Percentiles rank a stretch among this genome's conserved stretches.
Conservation (phyloP, 2,113 vertebrate species). For the Macquaria australasica region DNA sequence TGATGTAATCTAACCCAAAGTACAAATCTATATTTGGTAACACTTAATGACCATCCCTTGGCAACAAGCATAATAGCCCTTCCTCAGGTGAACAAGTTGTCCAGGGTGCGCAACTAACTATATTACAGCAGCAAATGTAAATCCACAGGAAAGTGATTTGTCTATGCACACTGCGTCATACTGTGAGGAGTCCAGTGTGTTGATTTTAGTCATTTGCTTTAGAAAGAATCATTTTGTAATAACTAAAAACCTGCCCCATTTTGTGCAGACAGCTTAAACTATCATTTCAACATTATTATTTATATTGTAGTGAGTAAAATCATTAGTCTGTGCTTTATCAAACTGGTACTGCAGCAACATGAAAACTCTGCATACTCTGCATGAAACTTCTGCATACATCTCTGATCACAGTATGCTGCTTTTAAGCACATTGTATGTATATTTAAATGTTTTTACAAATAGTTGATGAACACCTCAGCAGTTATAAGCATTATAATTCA, state of each 20-base stretch:
- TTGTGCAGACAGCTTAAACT: constrained; percentile 19
- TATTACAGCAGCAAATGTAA: constrained; percentile 16
- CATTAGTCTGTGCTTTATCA: constrained; percentile 20
- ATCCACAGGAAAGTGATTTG: constrained; percentile 31
- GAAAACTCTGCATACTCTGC: no score
- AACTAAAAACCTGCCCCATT: background rate
- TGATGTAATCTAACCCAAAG: constrained; percentile 41
- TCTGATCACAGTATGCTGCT: background rate
- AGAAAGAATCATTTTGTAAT: background rate
- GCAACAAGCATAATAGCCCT: constrained; percentile 17
- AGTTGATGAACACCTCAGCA: background rate
- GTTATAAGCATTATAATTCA: background rate
- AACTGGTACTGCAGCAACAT: constrained; percentile 5
- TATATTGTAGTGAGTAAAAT: background rate
- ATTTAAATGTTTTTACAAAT: constrained; percentile 25
- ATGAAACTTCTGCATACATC: background rate
- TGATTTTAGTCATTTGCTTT: constrained; percentile 34
- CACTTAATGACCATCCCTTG: constrained; percentile 42
- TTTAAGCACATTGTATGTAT: constrained; percentile 2
- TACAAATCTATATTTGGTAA: constrained; percentile 54
- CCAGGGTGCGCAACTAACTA: constrained; percentile 13
- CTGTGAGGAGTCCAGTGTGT: background rate
- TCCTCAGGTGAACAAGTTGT: constrained; percentile 11
- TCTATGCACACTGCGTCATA: background rate
- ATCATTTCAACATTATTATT: constrained; percentile 32